A percentile compares a stretch with the other conserved stretches of the same genome.
These are phyloP conservation scores for Zoanthus solanderi DNA, from an alignment of 92 coral and sea anemone species.

Conservation along the genomic window DNA sequence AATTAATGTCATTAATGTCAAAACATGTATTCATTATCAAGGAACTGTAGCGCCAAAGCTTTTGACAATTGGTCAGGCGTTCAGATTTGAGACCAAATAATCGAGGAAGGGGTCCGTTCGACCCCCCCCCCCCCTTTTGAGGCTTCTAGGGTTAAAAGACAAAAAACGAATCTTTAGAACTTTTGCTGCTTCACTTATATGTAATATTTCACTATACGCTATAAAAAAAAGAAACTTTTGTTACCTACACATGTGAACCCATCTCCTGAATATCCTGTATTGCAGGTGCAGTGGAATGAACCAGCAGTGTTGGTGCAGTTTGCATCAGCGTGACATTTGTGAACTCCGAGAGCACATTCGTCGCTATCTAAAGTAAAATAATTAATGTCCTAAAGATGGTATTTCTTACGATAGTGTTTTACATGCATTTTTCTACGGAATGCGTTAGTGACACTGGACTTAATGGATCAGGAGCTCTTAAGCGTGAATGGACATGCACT, in stretches of 20 bases:
- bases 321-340: slow-evolving; percentile 72
- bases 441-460: not conserved
- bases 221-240: not conserved
- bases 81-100: too few species aligned
- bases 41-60: too few species aligned
- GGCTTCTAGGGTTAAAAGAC: too few species aligned
- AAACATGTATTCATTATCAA: too few species aligned
- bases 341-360: slow-evolving; percentile 66
- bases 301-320: slow-evolving; percentile 70
- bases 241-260: slow-evolving; percentile 67
- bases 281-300: slow-evolving; percentile 73
- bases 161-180: too few species aligned
- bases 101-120: too few species aligned
- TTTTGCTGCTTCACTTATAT: too few species aligned
- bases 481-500: slow-evolving; percentile 1
- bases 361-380: slow-evolving; percentile 59
- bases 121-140: too few species aligned
- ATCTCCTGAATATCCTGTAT: slow-evolving; percentile 68
- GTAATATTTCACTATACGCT: too few species aligned
- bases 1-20: too few species aligned
- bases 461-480: slow-evolving; percentile 34
- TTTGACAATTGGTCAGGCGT: too few species aligned
- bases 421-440: not conserved
- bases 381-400: slow-evolving; percentile 14
- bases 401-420: slow-evolving; percentile 20